phyloP scores from a whole-genome alignment of 2,113 vertebrate species.

The human region GRCh38 chr7:107417501-107418000 shows the following conservation, averaged over 20 bases:
- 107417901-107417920: not conserved
- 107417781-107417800: not conserved
- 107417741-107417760: not conserved
- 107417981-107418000: not conserved
- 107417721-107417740: not conserved
- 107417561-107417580: not conserved
- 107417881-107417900: not conserved
- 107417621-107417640: not conserved
- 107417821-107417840: not conserved
- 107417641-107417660: not conserved
- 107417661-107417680: not conserved
- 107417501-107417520: not conserved
- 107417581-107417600: not conserved
- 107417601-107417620: not conserved
- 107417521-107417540: not conserved
- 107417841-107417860: not conserved
- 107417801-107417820: slow-evolving; percentile 22
- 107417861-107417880: not conserved
- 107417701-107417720: not conserved
- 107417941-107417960: not conserved
- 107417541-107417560: slow-evolving; percentile 13
- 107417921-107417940: not conserved
- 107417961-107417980: not conserved
- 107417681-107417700: not conserved
- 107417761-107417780: not conserved